phyloP scores from a whole-genome alignment of 1,140 invertebrate species.

The Hycleus cichorii region DNA sequence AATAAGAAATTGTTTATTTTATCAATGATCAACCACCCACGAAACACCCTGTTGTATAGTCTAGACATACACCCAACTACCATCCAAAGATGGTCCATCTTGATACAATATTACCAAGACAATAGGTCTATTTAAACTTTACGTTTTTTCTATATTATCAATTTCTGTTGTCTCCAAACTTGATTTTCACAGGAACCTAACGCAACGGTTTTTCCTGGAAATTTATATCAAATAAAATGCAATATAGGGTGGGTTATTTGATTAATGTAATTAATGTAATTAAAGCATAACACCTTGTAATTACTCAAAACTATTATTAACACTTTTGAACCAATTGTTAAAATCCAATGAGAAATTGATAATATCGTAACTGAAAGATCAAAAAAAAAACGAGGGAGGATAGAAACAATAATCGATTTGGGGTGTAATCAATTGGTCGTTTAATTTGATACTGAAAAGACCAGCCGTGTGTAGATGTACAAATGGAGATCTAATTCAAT shows the following conservation, averaged over 20 bases:
- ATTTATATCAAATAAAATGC: no score
- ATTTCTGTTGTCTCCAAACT: neutral
- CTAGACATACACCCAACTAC: neutral
- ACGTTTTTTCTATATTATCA: conserved; percentile 8
- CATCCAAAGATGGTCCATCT: conserved; percentile 10
- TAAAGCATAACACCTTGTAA: no score
- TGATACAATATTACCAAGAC: conserved; percentile 15
- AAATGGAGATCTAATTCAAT: no score
- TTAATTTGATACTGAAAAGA: no score
- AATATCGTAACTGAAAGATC: neutral
- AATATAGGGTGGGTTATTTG: no score
- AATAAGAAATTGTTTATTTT: conserved; percentile 13
- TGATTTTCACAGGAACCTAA: neutral
- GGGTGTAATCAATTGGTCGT: no score
- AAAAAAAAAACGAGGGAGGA: no score
- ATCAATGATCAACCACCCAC: conserved; percentile 16
- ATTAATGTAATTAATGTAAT: neutral
- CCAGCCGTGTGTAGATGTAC: no score
- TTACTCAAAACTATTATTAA: no score
- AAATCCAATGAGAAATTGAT: conserved; percentile 14
- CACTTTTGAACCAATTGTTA: neutral
- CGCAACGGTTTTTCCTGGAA: neutral
- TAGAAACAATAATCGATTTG: no score
- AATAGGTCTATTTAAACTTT: conserved; percentile 14
- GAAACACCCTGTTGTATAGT: conserved; percentile 7